Percentiles rank a stretch among this genome's conserved stretches.
phyloP scores from a whole-genome alignment of 2,113 vertebrate genomes.

The Chaetops frenatus region DNA sequence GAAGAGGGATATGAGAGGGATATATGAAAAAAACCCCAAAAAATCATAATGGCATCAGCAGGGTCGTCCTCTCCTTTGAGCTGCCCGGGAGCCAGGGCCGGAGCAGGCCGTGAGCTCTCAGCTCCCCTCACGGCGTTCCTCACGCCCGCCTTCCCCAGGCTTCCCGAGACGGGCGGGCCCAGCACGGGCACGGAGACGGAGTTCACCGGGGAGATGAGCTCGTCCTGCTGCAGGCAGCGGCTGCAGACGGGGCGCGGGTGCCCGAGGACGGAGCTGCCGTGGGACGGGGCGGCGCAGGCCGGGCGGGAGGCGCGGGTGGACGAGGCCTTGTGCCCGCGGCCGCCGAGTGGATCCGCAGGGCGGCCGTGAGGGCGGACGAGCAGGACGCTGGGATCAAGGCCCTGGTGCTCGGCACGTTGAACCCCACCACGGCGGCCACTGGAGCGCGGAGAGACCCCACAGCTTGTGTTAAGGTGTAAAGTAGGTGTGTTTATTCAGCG shows the following conservation, averaged over 20 bases:
- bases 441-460: too few species aligned
- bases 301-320: background rate
- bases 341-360: rapidly evolving
- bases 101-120: background rate
- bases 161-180: background rate
- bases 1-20: too few species aligned
- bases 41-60: too few species aligned
- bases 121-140: background rate
- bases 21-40: too few species aligned
- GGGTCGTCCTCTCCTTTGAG: background rate
- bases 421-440: background rate
- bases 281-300: background rate
- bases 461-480: too few species aligned
- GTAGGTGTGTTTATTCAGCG: too few species aligned
- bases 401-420: background rate
- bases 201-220: background rate
- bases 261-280: background rate
- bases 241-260: background rate
- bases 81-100: rapidly evolving
- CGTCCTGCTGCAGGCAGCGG: background rate
- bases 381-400: background rate
- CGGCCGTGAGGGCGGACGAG: background rate
- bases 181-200: background rate
- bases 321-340: rapidly evolving
- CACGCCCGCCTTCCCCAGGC: background rate